Evolutionary conservation across 1,140 invertebrate genomes (phyloP).

Genomic region (Drosophila arizonae): DNA sequence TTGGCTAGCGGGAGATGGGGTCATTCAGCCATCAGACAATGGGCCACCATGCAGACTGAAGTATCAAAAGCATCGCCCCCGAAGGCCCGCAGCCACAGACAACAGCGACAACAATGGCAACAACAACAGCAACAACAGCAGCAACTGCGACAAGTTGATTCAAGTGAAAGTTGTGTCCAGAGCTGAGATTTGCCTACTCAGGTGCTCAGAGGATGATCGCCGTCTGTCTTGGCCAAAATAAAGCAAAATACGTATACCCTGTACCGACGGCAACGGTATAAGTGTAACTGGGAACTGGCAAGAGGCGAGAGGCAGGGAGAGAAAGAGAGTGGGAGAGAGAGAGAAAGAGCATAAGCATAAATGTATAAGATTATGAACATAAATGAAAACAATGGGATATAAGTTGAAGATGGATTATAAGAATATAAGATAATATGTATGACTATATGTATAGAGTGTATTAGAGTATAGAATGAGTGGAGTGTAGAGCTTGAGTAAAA

Average conservation of each 20-base stretch:
- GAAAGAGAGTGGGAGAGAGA: too few relatives aligned
- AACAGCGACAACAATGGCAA: neutral
- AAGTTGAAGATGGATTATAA: too few relatives aligned
- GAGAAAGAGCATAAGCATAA: too few relatives aligned
- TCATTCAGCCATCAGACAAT: slow-evolving; percentile 23
- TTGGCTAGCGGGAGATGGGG: neutral
- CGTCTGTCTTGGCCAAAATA: neutral
- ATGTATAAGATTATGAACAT: too few relatives aligned
- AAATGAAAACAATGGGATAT: too few relatives aligned
- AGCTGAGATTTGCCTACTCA: slow-evolving; percentile 7
- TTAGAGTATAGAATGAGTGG: too few relatives aligned
- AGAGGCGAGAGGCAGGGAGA: too few relatives aligned
- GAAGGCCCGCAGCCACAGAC: slow-evolving; percentile 21
- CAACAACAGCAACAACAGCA: neutral
- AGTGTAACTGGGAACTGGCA: too few relatives aligned
- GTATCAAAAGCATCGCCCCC: slow-evolving; percentile 36
- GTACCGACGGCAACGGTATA: neutral
- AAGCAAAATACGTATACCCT: slow-evolving; percentile 1
- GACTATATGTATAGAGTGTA: too few relatives aligned
- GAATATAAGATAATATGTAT: too few relatives aligned
- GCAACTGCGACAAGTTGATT: slow-evolving; percentile 20
- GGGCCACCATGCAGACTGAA: slow-evolving; percentile 36
- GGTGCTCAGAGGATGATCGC: slow-evolving; percentile 2
- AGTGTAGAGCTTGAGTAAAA: too few relatives aligned
- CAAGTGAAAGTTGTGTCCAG: slow-evolving; percentile 43